These are phyloP conservation scores for Rhabdophis nuchalis DNA, from an alignment of 2,797 vertebrate genomes.

Conservation along the genomic window DNA sequence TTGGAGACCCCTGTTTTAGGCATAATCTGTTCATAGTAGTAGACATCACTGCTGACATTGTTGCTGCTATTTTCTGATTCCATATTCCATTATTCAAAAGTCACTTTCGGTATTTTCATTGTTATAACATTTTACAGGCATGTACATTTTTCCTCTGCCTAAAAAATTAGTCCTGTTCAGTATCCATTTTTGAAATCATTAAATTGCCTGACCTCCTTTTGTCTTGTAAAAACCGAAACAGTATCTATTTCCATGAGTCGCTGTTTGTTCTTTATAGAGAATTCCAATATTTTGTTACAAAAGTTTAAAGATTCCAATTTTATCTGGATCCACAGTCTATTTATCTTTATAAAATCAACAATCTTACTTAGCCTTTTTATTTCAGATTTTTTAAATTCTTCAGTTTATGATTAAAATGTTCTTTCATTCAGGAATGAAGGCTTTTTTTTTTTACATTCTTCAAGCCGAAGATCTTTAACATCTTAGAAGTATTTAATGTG, in stretches of 20 bases:
- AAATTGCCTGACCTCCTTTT: background rate
- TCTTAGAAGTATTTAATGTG: background rate
- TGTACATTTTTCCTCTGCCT: background rate
- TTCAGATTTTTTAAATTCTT: background rate
- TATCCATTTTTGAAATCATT: background rate
- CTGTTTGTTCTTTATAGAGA: background rate
- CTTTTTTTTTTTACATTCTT: background rate
- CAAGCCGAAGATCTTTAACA: background rate
- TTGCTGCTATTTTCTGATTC: background rate
- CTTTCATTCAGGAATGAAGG: background rate
- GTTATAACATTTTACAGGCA: background rate
- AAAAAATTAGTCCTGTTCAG: background rate
- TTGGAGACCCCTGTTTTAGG: too few relatives aligned
- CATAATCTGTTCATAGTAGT: background rate
- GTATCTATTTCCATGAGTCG: background rate
- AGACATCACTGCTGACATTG: background rate
- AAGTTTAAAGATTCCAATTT: background rate
- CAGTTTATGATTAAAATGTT: background rate
- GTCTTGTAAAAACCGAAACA: background rate
- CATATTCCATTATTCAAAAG: background rate
- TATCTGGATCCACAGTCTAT: background rate
- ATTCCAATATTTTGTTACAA: background rate
- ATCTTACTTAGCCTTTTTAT: background rate
- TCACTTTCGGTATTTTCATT: background rate
- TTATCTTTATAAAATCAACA: background rate